Evolutionary conservation across 2,113 vertebrate species (phyloP), one percentile per base, ranked within the genome.

Genomic region (Thunnus maccoyii): DNA sequence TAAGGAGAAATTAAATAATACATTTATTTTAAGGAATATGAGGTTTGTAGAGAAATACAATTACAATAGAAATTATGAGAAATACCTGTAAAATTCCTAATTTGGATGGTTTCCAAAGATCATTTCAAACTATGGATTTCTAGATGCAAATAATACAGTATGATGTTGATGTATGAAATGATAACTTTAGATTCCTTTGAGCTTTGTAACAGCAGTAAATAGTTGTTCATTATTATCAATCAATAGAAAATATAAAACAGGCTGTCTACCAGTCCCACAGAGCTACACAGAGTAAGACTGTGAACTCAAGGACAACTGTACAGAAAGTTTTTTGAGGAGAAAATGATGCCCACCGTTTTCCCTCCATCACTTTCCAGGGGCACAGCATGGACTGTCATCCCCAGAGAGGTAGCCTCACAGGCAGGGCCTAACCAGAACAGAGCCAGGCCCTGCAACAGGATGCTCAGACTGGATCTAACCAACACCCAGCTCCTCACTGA

Each of bases 371-470:
- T 78, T 2, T 84, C 32, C 51, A 93, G 71, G 41, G 92, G 92
- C 16, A 76, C 82, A 1, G 85, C 84, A 6, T 92, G 87, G 41
- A 94, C 92, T 0, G 88, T 86, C 69, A 94, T 63, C 0, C 93
- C 92, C 76, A 94, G 83, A 61, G 88, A 88, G 3, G 87, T 80
- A 47, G 87, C 90, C 2, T 73, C 48, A 15, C 36, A 86, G 60
- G 11, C 12, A 0, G 63, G 72, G 13, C 25, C 52, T 0, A 78
- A 8, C 64, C 83, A 48, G 8, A 87, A 0, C 16, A 94, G 72
- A 20, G 69, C n/a, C 50, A 93, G 84, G 58, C 69, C 74, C 74
- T 64, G 84, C 25, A 85, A 4, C 51, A 90, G 64, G 14, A 76
- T 1, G 2, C 48, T 41, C 60, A 82, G 18, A 2, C 6, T 61